These are phyloP conservation scores for Tetrapedia diversipes DNA, from an alignment of 2,888 invertebrate genomes.

Conservation along the genomic window DNA sequence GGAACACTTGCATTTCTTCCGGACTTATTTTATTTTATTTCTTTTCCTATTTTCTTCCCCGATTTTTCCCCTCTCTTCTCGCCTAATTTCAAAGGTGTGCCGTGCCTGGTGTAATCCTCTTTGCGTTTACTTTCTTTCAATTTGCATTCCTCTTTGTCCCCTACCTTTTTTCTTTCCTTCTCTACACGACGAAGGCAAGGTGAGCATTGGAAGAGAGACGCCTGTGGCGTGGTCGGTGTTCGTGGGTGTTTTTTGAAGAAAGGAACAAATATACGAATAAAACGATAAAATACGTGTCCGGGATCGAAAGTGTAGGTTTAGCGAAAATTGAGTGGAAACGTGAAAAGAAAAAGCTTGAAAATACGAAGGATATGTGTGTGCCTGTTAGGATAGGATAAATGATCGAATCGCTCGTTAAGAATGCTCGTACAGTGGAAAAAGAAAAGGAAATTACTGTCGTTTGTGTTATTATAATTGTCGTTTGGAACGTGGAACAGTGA, in stretches of 20 bases:
- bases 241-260: too few species aligned
- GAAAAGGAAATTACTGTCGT: conserved; percentile 14
- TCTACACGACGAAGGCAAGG: neutral
- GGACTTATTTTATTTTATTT: neutral
- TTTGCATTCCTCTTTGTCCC: conserved; percentile 26
- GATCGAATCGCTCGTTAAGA: conserved; percentile 37
- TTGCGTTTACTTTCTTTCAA: neutral
- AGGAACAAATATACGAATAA: neutral
- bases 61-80: neutral
- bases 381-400: conserved; percentile 48
- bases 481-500: conserved; percentile 6
- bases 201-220: conserved; percentile 8
- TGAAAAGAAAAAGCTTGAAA: neutral
- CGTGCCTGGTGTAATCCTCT: neutral
- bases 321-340: conserved; percentile 22
- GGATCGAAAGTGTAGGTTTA: conserved; percentile 70
- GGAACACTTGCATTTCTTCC: conserved; percentile 38
- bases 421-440: conserved; percentile 32
- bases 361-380: conserved; percentile 20
- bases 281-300: conserved; percentile 48
- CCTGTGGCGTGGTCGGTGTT: too few species aligned
- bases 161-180: conserved; percentile 1
- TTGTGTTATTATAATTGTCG: conserved; percentile 26
- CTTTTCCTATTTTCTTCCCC: neutral
- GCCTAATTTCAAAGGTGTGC: conserved; percentile 4